phyloP scores from a whole-genome alignment of 1,140 invertebrate species.

The Cheumatopsyche charites region DNA sequence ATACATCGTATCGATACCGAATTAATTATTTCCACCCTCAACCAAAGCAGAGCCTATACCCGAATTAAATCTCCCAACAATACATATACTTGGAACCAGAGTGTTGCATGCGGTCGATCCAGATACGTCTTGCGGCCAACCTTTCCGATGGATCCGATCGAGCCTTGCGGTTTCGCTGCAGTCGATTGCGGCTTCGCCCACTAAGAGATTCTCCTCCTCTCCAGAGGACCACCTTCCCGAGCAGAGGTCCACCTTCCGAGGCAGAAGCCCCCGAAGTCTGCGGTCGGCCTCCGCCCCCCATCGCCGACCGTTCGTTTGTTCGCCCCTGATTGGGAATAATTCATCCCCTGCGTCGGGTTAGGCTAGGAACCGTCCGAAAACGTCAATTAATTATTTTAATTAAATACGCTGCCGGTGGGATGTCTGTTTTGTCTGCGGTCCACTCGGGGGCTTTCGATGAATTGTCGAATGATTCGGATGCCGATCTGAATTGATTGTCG shows the following conservation, averaged over 20 bases:
- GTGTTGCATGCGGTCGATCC: slow-evolving; percentile 27
- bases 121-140: slow-evolving; percentile 21
- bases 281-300: slow-evolving; percentile 15
- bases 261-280: slow-evolving; percentile 22
- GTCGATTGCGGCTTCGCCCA: slow-evolving; percentile 36
- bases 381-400: slow-evolving; percentile 41
- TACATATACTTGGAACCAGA: not conserved
- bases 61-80: too few relatives aligned
- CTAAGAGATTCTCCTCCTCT: slow-evolving; percentile 33
- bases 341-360: slow-evolving; percentile 20
- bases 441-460: not conserved
- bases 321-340: slow-evolving; percentile 40
- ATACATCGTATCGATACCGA: too few relatives aligned
- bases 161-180: slow-evolving; percentile 34
- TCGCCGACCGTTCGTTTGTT: slow-evolving; percentile 13
- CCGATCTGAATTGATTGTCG: not conserved
- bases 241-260: too few relatives aligned
- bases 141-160: slow-evolving; percentile 36
- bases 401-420: slow-evolving; percentile 17
- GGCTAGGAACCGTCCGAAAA: slow-evolving; percentile 9
- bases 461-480: not conserved
- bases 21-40: too few relatives aligned
- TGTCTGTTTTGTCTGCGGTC: slow-evolving; percentile 8
- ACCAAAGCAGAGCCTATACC: too few relatives aligned
- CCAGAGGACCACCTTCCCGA: slow-evolving; percentile 22